Evolutionary conservation across 92 coral and sea anemone species (phyloP).

Genomic region (Epizoanthus illoricatus): DNA sequence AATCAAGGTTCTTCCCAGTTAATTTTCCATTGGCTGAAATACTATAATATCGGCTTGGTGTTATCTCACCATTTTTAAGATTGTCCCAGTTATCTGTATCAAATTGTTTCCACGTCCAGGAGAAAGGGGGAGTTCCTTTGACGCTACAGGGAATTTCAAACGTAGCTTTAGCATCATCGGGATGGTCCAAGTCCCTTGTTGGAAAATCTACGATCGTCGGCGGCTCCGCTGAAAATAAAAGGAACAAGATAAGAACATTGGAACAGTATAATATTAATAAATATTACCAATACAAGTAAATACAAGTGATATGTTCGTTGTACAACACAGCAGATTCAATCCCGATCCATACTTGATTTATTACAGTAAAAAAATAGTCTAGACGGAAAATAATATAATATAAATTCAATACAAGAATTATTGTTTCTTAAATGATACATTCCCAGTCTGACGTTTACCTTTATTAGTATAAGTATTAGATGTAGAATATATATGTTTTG

Average conservation of each 20-base stretch:
- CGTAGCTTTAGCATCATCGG: background rate
- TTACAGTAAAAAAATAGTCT: too few species aligned
- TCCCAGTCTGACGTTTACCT: too few species aligned
- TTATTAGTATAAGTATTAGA: too few species aligned
- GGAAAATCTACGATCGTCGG: conserved; percentile 23
- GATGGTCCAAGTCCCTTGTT: conserved; percentile 3
- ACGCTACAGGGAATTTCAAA: conserved; percentile 27
- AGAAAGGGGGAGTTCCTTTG: conserved; percentile 25
- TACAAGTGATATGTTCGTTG: background rate
- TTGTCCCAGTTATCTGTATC: background rate
- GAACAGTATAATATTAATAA: too few species aligned
- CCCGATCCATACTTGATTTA: too few species aligned
- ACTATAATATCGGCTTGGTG: background rate
- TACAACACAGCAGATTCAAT: background rate
- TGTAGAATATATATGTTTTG: too few species aligned
- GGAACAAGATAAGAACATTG: too few species aligned
- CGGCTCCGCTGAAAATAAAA: background rate
- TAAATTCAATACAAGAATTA: too few species aligned
- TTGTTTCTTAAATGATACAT: too few species aligned
- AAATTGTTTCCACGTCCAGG: conserved; percentile 34
- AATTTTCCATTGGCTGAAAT: conserved; percentile 4
- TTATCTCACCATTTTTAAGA: background rate
- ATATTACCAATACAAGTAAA: too few species aligned
- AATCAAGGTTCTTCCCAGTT: background rate
- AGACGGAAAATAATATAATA: too few species aligned